Percentiles rank a stretch among this genome's conserved stretches.
These are phyloP conservation scores for Acanthaster planci DNA, from an alignment of 35 echinoderm and acorn worm genomes.

Conservation along the genomic window DNA sequence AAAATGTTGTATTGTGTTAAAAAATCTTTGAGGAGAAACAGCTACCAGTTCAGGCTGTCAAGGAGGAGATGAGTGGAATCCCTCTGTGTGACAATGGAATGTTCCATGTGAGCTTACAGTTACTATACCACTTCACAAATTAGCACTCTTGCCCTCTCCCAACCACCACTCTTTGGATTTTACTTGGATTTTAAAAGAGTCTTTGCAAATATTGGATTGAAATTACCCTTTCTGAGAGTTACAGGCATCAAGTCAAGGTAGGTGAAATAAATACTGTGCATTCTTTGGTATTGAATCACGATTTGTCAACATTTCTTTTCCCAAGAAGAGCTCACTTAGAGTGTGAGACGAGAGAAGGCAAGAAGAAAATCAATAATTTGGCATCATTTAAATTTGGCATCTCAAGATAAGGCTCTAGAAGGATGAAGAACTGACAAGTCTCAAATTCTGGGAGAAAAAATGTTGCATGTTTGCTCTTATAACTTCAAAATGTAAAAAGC, in stretches of 20 bases:
- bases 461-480: not conserved
- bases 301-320: not conserved
- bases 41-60: no score
- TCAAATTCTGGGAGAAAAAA: not conserved
- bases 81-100: slow-evolving; percentile 10
- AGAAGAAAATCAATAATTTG: slow-evolving; percentile 18
- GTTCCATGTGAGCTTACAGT: not conserved
- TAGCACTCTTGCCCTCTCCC: not conserved
- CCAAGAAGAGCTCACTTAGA: not conserved
- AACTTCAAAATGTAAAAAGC: not conserved
- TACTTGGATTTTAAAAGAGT: not conserved
- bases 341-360: not conserved
- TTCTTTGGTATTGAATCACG: not conserved
- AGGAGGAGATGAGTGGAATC: not conserved
- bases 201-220: slow-evolving; percentile 3
- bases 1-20: no score
- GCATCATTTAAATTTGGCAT: slow-evolving; percentile 16
- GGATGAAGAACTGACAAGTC: not conserved
- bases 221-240: not conserved
- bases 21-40: no score
- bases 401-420: not conserved
- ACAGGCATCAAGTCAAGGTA: not conserved
- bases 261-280: not conserved
- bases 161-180: not conserved
- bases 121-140: slow-evolving; percentile 4